phyloP scores from a whole-genome alignment of 2,888 invertebrate genomes.

The Callyntrura guangdongensis region DNA sequence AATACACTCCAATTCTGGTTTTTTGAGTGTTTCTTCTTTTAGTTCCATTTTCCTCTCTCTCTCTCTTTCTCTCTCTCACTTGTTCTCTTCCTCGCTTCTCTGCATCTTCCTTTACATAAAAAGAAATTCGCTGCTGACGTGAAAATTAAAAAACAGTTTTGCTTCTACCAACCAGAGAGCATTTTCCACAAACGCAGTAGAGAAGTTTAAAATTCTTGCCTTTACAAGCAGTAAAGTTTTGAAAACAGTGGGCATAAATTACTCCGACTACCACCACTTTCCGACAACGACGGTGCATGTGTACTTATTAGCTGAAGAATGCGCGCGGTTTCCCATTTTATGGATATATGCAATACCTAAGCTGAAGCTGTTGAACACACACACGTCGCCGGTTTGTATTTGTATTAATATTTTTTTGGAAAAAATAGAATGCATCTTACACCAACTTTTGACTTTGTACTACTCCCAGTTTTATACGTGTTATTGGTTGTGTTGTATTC shows the following conservation, averaged over 20 bases:
- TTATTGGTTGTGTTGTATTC: conserved; percentile 9
- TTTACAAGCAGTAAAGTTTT: conserved; percentile 29
- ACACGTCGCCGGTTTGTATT: conserved; percentile 52
- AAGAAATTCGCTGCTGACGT: conserved; percentile 11
- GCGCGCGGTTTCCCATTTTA: too few species aligned
- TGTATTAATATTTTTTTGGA: background rate
- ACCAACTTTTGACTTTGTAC: background rate
- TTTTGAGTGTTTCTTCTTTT: conserved; percentile 58
- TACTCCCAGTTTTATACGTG: background rate
- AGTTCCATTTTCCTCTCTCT: conserved; percentile 18
- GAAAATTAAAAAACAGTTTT: conserved; percentile 50
- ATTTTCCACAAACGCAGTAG: conserved; percentile 53
- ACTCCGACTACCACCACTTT: conserved; percentile 1
- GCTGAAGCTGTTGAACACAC: background rate
- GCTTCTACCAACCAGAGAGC: too few species aligned
- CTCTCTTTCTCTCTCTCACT: background rate
- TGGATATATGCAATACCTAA: background rate
- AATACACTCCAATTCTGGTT: conserved; percentile 58
- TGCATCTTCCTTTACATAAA: background rate
- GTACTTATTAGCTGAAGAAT: conserved; percentile 29
- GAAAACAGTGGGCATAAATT: conserved; percentile 34
- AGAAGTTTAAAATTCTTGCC: conserved; percentile 49
- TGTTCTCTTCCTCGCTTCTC: background rate
- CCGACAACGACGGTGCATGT: conserved; percentile 24
- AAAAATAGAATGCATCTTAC: background rate